Evolutionary conservation across 2,888 invertebrate genomes (phyloP).

Genomic region (Dasysyrphus tricinctus): DNA sequence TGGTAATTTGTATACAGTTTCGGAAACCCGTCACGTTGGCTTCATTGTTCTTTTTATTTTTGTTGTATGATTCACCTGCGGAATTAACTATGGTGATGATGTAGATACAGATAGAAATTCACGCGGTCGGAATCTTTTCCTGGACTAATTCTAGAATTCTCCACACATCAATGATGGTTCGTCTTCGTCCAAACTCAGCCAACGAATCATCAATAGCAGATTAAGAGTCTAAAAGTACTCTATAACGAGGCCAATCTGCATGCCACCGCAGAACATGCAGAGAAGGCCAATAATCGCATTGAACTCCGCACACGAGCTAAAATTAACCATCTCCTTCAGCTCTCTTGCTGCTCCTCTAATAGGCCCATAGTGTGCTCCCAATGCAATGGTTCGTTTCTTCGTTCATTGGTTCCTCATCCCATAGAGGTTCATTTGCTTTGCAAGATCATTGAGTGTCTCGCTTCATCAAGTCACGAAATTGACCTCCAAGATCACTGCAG

Average conservation of each 20-base stretch:
- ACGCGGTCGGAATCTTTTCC: slow-evolving; percentile 42
- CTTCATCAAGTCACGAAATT: slow-evolving; percentile 77
- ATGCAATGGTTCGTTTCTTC: slow-evolving; percentile 15
- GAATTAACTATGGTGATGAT: slow-evolving; percentile 32
- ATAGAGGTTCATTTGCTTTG: slow-evolving; percentile 67
- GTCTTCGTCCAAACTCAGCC: slow-evolving; percentile 9
- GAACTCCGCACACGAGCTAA: slow-evolving; percentile 74
- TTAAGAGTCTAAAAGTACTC: slow-evolving; percentile 55
- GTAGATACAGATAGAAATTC: slow-evolving; percentile 28
- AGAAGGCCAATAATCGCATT: slow-evolving; percentile 73
- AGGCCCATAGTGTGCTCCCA: slow-evolving; percentile 65
- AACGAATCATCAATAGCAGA: slow-evolving; percentile 35
- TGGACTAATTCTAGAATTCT: slow-evolving; percentile 40
- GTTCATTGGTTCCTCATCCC: slow-evolving; percentile 3
- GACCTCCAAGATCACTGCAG: slow-evolving; percentile 75
- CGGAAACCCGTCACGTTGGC: slow-evolving; percentile 9
- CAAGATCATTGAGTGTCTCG: slow-evolving; percentile 77
- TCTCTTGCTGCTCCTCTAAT: slow-evolving; percentile 44
- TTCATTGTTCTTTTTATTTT: slow-evolving; percentile 7
- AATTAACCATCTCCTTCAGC: slow-evolving; percentile 63
- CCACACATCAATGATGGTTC: slow-evolving; percentile 18
- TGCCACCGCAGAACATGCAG: slow-evolving; percentile 60
- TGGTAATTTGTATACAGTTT: slow-evolving; percentile 48
- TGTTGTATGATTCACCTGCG: slow-evolving; percentile 55
- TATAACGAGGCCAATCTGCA: slow-evolving; percentile 75